Evolutionary conservation across 2,113 vertebrate genomes (phyloP).

Genomic region (Nothocercus nigrocapillus): DNA sequence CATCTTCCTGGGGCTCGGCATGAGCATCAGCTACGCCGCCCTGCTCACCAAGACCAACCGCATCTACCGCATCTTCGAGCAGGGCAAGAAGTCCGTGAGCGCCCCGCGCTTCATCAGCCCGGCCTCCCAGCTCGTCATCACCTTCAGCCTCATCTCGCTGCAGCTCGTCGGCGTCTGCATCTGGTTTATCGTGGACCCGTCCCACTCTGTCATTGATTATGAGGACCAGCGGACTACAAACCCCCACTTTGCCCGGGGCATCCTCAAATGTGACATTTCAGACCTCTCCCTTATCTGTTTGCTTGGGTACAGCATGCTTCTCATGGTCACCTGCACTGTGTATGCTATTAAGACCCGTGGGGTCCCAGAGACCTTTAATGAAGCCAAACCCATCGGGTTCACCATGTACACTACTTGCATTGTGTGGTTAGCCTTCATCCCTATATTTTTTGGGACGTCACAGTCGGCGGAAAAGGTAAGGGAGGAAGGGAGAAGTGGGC

Average conservation of each 20-base stretch:
- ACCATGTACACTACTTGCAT: slow-evolving; percentile 99
- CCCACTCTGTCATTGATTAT: slow-evolving; percentile 94
- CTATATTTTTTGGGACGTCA: slow-evolving; percentile 96
- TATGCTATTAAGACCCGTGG: slow-evolving; percentile 97
- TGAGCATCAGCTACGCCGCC: slow-evolving; percentile 96
- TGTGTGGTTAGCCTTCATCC: slow-evolving; percentile 97
- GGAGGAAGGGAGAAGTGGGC: not conserved
- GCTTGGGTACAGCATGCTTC: slow-evolving; percentile 96
- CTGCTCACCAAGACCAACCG: slow-evolving; percentile 97
- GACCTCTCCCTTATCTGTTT: slow-evolving; percentile 97
- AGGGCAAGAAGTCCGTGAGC: slow-evolving; percentile 94
- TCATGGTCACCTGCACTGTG: slow-evolving; percentile 98
- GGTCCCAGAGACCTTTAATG: slow-evolving; percentile 96
- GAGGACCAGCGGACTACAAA: slow-evolving; percentile 95
- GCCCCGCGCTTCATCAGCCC: slow-evolving; percentile 94
- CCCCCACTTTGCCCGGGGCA: slow-evolving; percentile 87
- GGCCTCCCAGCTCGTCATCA: slow-evolving; percentile 93
- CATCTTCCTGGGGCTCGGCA: slow-evolving; percentile 93
- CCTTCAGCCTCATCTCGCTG: slow-evolving; percentile 94
- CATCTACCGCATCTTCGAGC: slow-evolving; percentile 98
- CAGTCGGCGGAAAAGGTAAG: slow-evolving; percentile 89
- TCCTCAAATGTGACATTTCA: slow-evolving; percentile 92
- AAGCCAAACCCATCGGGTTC: slow-evolving; percentile 98
- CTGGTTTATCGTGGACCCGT: slow-evolving; percentile 96
- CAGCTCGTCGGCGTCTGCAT: slow-evolving; percentile 94